Conservation (phyloP, 2,113 vertebrate genomes). For the Raja brachyura region DNA sequence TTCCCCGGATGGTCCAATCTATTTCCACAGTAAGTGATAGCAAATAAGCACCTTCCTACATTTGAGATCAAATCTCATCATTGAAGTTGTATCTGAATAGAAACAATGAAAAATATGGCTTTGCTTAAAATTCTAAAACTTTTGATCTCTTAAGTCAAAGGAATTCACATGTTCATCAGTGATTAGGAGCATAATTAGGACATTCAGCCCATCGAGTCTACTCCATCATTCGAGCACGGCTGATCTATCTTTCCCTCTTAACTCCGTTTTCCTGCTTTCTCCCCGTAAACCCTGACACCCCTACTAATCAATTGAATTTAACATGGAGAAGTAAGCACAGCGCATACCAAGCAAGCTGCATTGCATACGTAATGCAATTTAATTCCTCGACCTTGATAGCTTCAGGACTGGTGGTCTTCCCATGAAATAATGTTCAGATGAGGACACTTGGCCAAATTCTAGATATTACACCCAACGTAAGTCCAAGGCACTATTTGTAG, state of each 20-base stretch:
- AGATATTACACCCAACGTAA: background rate
- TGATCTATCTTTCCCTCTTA: too few species aligned
- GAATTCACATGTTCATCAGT: background rate
- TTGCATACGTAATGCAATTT: background rate
- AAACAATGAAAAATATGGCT: background rate
- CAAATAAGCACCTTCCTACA: background rate
- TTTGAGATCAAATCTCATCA: background rate
- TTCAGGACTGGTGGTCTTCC: background rate
- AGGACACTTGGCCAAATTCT: background rate
- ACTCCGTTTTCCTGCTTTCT: too few species aligned
- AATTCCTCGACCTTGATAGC: background rate
- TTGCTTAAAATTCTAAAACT: background rate
- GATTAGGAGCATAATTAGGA: too few species aligned
- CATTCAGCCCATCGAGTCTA: too few species aligned
- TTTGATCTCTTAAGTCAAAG: background rate
- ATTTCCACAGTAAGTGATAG: conserved; percentile 69
- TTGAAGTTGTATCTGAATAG: background rate
- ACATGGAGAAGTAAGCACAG: background rate
- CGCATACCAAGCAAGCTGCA: background rate
- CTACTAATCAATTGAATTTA: background rate
- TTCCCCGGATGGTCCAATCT: conserved; percentile 75
- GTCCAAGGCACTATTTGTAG: background rate
- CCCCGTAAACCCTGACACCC: too few species aligned
- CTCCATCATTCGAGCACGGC: too few species aligned
- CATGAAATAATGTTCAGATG: background rate